phyloP scores from a whole-genome alignment of 2,888 invertebrate genomes.

The Cyclophora punctaria region DNA sequence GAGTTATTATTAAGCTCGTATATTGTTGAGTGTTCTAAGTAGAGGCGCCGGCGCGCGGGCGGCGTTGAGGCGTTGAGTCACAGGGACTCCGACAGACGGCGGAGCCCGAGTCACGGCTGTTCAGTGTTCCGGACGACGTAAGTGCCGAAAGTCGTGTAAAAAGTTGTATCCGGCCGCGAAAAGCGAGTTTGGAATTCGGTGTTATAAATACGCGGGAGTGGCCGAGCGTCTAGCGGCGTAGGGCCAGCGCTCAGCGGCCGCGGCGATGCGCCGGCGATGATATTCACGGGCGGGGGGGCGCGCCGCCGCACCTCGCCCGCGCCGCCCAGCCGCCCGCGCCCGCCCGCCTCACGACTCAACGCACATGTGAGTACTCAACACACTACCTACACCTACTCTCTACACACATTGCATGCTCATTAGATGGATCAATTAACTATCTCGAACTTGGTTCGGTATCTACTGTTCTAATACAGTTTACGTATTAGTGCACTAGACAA shows the following conservation, averaged over 20 bases:
- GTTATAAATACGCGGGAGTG: conserved; percentile 64
- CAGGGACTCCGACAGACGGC: conserved; percentile 56
- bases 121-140: conserved; percentile 71
- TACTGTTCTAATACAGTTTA: no score
- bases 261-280: conserved; percentile 60
- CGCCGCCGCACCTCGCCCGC: conserved; percentile 67
- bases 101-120: conserved; percentile 49
- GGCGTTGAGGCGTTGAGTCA: conserved; percentile 40
- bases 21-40: conserved; percentile 41
- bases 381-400: background rate
- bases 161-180: conserved; percentile 70
- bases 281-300: conserved; percentile 73
- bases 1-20: conserved; percentile 40
- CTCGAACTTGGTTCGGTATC: no score
- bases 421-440: background rate
- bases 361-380: conserved; percentile 45
- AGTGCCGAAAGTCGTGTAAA: conserved; percentile 74
- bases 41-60: conserved; percentile 29
- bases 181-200: conserved; percentile 66
- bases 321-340: conserved; percentile 39
- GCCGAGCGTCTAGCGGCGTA: conserved; percentile 21
- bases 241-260: conserved; percentile 17
- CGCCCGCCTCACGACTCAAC: conserved; percentile 44
- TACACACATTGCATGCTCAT: background rate
- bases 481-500: no score